A percentile compares a stretch with the other conserved stretches of the same genome.
These are phyloP conservation scores for Chironex yamaguchii DNA, from an alignment of 30 jellyfish, hydroid and myxozoan species.

Conservation along the genomic window DNA sequence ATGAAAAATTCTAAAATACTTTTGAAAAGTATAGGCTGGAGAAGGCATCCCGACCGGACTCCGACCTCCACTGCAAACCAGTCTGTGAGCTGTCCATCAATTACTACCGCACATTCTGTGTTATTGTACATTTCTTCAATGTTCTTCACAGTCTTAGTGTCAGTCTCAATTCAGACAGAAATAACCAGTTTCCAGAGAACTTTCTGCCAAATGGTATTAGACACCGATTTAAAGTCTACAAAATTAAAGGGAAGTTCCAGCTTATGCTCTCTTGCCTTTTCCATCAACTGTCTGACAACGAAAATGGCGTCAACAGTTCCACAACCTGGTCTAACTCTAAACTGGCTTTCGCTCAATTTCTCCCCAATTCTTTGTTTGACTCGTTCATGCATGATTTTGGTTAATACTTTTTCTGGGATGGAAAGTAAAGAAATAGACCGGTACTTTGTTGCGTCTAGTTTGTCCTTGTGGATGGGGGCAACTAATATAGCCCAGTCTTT, in stretches of 20 bases:
- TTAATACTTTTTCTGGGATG: conserved; percentile 58
- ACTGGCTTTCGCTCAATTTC: conserved; percentile 10
- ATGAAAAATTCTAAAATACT: conserved; percentile 57
- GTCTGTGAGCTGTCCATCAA: conserved; percentile 56
- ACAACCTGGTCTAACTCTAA: conserved; percentile 51
- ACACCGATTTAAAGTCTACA: conserved; percentile 63
- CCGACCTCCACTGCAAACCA: conserved; percentile 68
- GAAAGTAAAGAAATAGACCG: conserved; percentile 46
- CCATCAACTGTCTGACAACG: conserved; percentile 44
- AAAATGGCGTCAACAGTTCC: conserved; percentile 59
- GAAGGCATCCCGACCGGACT: conserved; percentile 70
- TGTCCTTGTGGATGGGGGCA: conserved; percentile 32
- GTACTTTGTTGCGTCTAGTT: conserved; percentile 5
- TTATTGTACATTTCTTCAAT: conserved; percentile 22
- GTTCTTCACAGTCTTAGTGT: conserved; percentile 14
- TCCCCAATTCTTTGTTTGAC: conserved; percentile 6
- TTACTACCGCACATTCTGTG: conserved; percentile 57
- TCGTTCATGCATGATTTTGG: conserved; percentile 14
- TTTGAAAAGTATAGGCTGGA: conserved; percentile 62
- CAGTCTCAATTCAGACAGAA: conserved; percentile 28
- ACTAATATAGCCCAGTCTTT: conserved; percentile 41
- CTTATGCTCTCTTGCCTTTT: conserved; percentile 46
- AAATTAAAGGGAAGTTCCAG: conserved; percentile 42
- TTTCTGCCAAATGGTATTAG: conserved; percentile 54
- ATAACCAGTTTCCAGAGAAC: conserved; percentile 45